These are phyloP conservation scores for Apis cerana DNA, from an alignment of 1,140 invertebrate genomes.

Conservation along the genomic window DNA sequence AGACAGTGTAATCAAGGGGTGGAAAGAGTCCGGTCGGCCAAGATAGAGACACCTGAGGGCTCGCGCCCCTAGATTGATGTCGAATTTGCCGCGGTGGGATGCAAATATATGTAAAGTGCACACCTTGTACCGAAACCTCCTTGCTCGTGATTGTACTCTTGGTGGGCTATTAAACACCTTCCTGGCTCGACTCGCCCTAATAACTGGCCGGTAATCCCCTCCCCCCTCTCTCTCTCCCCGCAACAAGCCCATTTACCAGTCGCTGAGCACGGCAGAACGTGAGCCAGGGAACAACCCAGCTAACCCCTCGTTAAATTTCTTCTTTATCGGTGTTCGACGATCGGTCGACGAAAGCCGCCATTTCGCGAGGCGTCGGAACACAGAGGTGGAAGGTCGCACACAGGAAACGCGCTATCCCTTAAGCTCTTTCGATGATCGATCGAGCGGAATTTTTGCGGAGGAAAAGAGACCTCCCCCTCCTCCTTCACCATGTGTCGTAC, in stretches of 20 bases:
- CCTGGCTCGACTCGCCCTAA: constrained; percentile 71
- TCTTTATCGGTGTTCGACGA: constrained; percentile 69
- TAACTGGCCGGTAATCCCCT: constrained; percentile 66
- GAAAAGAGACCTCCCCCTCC: not conserved
- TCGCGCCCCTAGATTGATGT: constrained; percentile 36
- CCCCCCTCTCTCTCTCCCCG: constrained; percentile 20
- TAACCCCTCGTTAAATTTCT: constrained; percentile 76
- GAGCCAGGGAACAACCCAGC: constrained; percentile 68
- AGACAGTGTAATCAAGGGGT: constrained; percentile 9
- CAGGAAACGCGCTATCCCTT: no score
- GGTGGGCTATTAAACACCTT: constrained; percentile 79
- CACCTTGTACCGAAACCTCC: constrained; percentile 51
- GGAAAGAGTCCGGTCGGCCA: constrained; percentile 31
- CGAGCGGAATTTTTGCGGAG: not conserved
- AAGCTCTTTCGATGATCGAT: not conserved
- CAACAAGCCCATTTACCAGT: constrained; percentile 42
- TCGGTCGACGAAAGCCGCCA: constrained; percentile 28
- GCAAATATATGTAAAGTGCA: constrained; percentile 78
- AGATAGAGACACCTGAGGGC: constrained; percentile 72
- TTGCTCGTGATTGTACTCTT: constrained; percentile 74
- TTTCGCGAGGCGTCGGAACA: constrained; percentile 1
- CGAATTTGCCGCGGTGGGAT: constrained; percentile 69
- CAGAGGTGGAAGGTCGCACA: not conserved
- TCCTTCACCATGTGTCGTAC: no score
- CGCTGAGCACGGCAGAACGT: constrained; percentile 23